Percentiles rank a stretch among this genome's conserved stretches.
These are phyloP conservation scores for rabbit (Oryctolagus cuniculus) DNA, from an alignment of 2,113 vertebrate genomes.

Conservation along the genomic window mOryCun1.1 NC_091452.1:10407001-10407500, in stretches of 20 bases:
- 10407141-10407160: not conserved
- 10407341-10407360: not conserved
- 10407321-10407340: not conserved
- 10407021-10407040: fast-evolving
- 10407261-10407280: not conserved
- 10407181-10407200: too few species aligned
- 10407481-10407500: too few species aligned
- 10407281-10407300: not conserved
- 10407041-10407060: fast-evolving
- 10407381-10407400: not conserved
- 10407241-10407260: not conserved
- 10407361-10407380: too few species aligned
- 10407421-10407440: too few species aligned
- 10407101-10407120: not conserved
- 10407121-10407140: not conserved
- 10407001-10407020: too few species aligned
- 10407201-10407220: too few species aligned
- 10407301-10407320: fast-evolving
- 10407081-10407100: too few species aligned
- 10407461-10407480: fast-evolving
- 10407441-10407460: not conserved
- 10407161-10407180: not conserved
- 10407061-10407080: not conserved
- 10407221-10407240: too few species aligned
- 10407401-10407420: fast-evolving